Percentiles rank a stretch among this genome's conserved stretches.
These are phyloP conservation scores for Willisornis vidua DNA, from an alignment of 2,113 vertebrate genomes.

Conservation along the genomic window DNA sequence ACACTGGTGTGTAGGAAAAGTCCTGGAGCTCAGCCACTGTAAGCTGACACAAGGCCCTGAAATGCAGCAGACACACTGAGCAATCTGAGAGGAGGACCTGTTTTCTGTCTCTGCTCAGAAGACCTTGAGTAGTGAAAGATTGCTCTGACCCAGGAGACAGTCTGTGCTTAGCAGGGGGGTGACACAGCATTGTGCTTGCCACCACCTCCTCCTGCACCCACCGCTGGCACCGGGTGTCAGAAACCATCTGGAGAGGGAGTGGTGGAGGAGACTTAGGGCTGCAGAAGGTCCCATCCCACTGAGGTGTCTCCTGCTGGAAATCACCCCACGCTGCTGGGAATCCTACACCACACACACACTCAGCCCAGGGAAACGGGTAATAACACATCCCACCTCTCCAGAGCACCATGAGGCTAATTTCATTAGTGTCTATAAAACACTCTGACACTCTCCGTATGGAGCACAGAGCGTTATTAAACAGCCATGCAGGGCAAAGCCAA, in stretches of 20 bases:
- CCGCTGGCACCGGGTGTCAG: background rate
- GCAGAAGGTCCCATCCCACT: background rate
- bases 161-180: background rate
- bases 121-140: background rate
- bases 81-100: background rate
- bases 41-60: background rate
- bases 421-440: background rate
- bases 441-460: background rate
- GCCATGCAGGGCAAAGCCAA: background rate
- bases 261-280: background rate
- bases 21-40: background rate
- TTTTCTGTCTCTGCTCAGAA: background rate
- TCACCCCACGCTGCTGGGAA: background rate
- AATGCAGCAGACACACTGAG: background rate
- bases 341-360: background rate
- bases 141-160: background rate
- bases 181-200: background rate
- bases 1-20: background rate
- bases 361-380: background rate
- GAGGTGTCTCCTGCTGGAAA: background rate
- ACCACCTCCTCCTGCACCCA: background rate
- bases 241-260: background rate
- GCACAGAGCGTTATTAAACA: slow-evolving; percentile 18
- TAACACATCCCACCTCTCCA: background rate
- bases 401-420: slow-evolving; percentile 5